A percentile compares a stretch with the other conserved stretches of the same genome.
phyloP scores from a whole-genome alignment of 2,888 invertebrate genomes.

The Cylloceria caligata region DNA sequence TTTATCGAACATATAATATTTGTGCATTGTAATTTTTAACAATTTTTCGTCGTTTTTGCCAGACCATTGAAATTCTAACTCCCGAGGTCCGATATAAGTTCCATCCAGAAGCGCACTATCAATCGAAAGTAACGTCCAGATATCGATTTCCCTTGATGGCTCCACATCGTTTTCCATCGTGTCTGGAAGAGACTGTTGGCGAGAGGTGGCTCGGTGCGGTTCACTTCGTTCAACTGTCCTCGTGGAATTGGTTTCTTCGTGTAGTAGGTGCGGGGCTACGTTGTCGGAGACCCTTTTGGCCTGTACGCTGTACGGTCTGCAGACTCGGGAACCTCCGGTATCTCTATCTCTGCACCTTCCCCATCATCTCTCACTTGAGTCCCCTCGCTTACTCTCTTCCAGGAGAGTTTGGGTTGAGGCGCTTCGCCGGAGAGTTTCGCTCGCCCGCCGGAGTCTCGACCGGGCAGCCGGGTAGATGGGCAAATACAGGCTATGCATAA shows the following conservation, averaged over 20 bases:
- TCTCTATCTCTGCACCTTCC: slow-evolving; percentile 44
- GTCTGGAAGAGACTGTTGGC: slow-evolving; percentile 30
- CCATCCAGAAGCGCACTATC: slow-evolving; percentile 37
- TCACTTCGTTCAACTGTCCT: slow-evolving; percentile 66
- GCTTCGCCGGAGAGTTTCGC: slow-evolving; percentile 29
- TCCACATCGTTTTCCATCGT: slow-evolving; percentile 46
- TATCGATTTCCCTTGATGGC: slow-evolving; percentile 61
- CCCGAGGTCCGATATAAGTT: neutral
- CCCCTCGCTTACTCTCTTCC: slow-evolving; percentile 53
- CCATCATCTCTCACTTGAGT: slow-evolving; percentile 37
- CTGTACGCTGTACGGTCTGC: slow-evolving; percentile 37
- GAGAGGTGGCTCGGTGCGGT: slow-evolving; percentile 58
- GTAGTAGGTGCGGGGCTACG: slow-evolving; percentile 70
- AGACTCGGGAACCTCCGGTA: slow-evolving; percentile 38
- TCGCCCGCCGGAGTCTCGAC: slow-evolving; percentile 56
- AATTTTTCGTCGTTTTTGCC: neutral
- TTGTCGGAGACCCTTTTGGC: slow-evolving; percentile 76
- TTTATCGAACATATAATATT: no score
- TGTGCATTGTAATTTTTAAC: neutral
- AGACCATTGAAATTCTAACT: neutral
- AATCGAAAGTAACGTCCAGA: slow-evolving; percentile 57
- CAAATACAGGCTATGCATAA: slow-evolving; percentile 85
- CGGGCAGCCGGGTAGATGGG: slow-evolving; percentile 77
- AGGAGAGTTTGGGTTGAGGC: slow-evolving; percentile 53
- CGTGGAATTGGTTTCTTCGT: slow-evolving; percentile 80